Conservation (phyloP, 53 echinoderm and acorn worm genomes). For the Hippasteria phrygiana region DNA sequence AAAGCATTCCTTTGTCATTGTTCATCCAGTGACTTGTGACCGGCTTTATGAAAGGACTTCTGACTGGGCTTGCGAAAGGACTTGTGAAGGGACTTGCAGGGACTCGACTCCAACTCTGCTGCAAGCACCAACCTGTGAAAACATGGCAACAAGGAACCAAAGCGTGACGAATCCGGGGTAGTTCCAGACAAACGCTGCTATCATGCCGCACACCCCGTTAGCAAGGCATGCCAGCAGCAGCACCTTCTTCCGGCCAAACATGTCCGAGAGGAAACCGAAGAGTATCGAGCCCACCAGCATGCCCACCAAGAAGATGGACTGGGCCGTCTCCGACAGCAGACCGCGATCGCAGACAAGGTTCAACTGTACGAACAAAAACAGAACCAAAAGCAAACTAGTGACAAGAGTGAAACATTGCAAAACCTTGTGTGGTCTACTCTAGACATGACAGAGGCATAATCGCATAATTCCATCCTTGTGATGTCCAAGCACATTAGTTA, state of each 20-base stretch:
- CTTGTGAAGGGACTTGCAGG: no score
- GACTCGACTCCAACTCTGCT: no score
- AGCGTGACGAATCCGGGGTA: conserved; percentile 37
- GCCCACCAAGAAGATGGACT: conserved; percentile 36
- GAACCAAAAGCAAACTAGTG: no score
- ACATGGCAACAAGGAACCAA: conserved; percentile 48
- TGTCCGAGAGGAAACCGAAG: conserved; percentile 36
- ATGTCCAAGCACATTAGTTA: no score
- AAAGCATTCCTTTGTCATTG: no score
- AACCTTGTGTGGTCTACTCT: no score
- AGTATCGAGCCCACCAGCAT: conserved; percentile 26
- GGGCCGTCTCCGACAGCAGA: conserved; percentile 51
- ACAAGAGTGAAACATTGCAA: no score
- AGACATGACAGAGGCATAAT: no score
- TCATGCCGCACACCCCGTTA: conserved; percentile 28
- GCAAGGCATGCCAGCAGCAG: conserved; percentile 16
- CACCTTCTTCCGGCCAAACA: conserved; percentile 31
- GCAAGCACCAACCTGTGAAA: conserved; percentile 61
- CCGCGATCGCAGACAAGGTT: conserved; percentile 54
- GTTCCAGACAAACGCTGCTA: conserved; percentile 23
- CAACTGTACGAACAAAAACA: conserved; percentile 57
- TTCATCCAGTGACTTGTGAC: no score
- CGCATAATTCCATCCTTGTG: no score
- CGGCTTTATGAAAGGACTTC: no score
- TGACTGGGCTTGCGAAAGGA: no score